A percentile compares a stretch with the other conserved stretches of the same genome.
These are phyloP conservation scores for Meloidogyne chitwoodi DNA, from an alignment of 1,140 invertebrate species.

Conservation along the genomic window DNA sequence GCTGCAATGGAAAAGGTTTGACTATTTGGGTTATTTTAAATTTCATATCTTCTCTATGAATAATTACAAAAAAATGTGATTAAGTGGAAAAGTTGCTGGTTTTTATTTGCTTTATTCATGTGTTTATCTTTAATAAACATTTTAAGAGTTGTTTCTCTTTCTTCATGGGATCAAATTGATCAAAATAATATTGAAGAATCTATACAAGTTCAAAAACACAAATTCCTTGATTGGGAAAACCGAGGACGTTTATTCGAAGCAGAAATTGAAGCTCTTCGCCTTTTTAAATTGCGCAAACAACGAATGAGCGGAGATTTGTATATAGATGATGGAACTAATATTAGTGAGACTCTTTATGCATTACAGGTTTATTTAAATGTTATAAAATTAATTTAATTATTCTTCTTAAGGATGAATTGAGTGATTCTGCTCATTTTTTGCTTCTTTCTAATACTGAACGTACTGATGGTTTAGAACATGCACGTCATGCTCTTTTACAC, in stretches of 20 bases:
- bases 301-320: neutral
- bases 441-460: neutral
- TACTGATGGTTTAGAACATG: slow-evolving; percentile 11
- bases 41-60: neutral
- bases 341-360: slow-evolving; percentile 6
- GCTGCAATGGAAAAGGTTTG: neutral
- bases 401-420: slow-evolving; percentile 7
- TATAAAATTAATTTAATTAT: neutral
- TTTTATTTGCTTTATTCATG: neutral
- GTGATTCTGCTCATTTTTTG: slow-evolving; percentile 13
- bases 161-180: slow-evolving; percentile 24
- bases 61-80: neutral
- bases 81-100: neutral
- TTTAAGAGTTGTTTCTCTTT: slow-evolving; percentile 28
- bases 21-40: neutral
- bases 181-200: neutral
- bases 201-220: slow-evolving; percentile 1
- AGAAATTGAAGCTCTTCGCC: slow-evolving; percentile 5
- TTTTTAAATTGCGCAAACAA: slow-evolving; percentile 3
- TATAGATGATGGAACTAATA: neutral
- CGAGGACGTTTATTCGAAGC: neutral
- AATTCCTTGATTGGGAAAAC: slow-evolving; percentile 7
- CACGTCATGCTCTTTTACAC: slow-evolving; percentile 4
- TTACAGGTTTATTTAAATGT: neutral
- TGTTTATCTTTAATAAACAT: neutral